Evolutionary conservation across 2,888 invertebrate genomes (phyloP).

Genomic region (Thera britannica): DNA sequence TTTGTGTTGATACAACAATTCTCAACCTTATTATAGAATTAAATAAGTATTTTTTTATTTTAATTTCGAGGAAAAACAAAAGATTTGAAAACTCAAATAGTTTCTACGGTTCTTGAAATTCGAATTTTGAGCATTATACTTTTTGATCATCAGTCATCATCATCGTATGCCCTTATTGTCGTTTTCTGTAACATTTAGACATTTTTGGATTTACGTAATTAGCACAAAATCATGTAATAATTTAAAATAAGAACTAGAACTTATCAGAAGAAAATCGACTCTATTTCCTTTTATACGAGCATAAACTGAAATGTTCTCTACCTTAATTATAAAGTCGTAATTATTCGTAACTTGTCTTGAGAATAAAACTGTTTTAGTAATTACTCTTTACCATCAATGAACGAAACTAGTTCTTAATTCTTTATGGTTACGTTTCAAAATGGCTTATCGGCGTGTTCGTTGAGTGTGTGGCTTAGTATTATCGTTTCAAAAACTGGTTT

Average conservation of each 20-base stretch:
- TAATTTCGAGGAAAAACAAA: neutral
- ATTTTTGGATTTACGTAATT: no score
- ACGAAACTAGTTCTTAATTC: conserved; percentile 8
- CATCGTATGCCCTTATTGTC: neutral
- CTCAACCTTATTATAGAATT: conserved; percentile 30
- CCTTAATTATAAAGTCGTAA: conserved; percentile 12
- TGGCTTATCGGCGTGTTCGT: neutral
- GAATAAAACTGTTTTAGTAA: conserved; percentile 33
- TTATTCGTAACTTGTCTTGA: conserved; percentile 23
- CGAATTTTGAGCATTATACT: conserved; percentile 18
- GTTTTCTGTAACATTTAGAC: neutral
- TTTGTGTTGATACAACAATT: conserved; percentile 9
- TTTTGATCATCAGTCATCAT: neutral
- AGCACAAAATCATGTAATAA: neutral
- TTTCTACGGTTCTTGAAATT: neutral
- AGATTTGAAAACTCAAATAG: neutral
- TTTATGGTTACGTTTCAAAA: neutral
- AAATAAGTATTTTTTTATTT: conserved; percentile 4
- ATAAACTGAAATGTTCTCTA: conserved; percentile 8
- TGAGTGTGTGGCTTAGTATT: neutral
- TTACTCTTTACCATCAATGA: conserved; percentile 10
- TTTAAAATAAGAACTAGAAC: conserved; percentile 22
- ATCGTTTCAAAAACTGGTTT: conserved; percentile 34
- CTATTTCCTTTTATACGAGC: conserved; percentile 1
- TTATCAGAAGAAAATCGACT: conserved; percentile 14